phyloP scores from a whole-genome alignment of 2,888 invertebrate genomes.

The Conus canariensis region DNA sequence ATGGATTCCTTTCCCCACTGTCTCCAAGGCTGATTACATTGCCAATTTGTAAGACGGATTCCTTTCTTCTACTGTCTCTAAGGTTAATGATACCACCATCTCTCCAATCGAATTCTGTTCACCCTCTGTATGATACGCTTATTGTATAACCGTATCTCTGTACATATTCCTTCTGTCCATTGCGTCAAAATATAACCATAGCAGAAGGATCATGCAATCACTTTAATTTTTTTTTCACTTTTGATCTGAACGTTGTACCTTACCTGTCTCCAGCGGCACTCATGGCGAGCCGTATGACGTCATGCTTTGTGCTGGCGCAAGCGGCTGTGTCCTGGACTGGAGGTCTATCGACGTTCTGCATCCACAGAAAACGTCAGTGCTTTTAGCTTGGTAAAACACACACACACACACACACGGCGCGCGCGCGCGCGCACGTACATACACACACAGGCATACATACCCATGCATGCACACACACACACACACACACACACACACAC shows the following conservation, averaged over 20 bases:
- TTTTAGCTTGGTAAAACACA: neutral
- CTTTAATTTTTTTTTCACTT: too few species aligned
- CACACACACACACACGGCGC: neutral
- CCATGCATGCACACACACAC: neutral
- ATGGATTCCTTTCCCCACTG: too few species aligned
- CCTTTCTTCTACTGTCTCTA: too few species aligned
- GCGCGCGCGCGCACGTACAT: neutral
- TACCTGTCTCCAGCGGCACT: constrained; percentile 48
- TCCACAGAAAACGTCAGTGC: neutral
- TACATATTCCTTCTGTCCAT: too few species aligned
- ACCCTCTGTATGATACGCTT: too few species aligned
- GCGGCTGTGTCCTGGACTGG: constrained; percentile 37
- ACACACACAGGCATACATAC: neutral
- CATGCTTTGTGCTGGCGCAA: constrained; percentile 42
- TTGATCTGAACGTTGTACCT: neutral
- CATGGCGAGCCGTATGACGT: constrained; percentile 42
- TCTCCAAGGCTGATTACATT: too few species aligned
- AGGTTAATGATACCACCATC: too few species aligned
- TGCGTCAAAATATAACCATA: too few species aligned
- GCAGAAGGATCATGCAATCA: too few species aligned
- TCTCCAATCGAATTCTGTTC: too few species aligned
- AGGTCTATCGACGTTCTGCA: constrained; percentile 46
- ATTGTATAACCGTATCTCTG: too few species aligned
- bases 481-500: neutral
- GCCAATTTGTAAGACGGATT: too few species aligned